Base-by-base conservation (phyloP, 1,140 invertebrate genomes). In the Centruroides vittatus region DNA sequence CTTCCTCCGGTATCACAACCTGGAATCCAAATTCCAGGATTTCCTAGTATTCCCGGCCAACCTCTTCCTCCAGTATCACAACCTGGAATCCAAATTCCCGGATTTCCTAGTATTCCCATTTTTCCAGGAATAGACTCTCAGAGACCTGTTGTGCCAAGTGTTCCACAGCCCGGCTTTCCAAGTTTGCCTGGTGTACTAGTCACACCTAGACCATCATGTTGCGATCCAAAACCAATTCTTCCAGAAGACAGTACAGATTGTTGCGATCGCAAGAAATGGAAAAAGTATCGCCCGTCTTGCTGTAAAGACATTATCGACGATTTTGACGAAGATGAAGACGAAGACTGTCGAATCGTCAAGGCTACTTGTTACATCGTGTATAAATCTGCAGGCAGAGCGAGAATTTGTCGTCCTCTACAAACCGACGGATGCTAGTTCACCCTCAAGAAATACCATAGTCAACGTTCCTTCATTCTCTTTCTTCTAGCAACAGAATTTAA, bases 331-430 rank as follows among this genome's bases (percentile, higher is more conserved):
- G 61, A 60, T 11, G 36, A 47, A 34, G 36, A 48, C 5, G 58
- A 60, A 46, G 59, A 60, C 34, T 63, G 62, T 53, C 55, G 57
- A 51, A 48, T 60, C 48, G 62, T 63, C 8, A 60, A 63, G 53
- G 62, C 59, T 12, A 60, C 59, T 48, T 63, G 62, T 50, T 63
- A 63, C 36, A 63, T 60, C 41, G 62, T 63, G 1, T 63, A 63
- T 11, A 63, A 63, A 53, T 55, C 62, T n/a, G 56, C 60, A 34
- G 62, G 62, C 1, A 60, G 59, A 49, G 62, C 62, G 47, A 52
- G 62, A 48, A 58, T 63, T 47, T 63, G 62, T 49, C 59, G 60
- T 34, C 62, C 62, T 10, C 55, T 54, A 35, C 41, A 57, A 53
- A 57, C 60, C 5, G 41, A 41, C 3, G 41, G 41, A 41, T 41